Percentiles rank a stretch among this genome's conserved stretches.
These are phyloP conservation scores for Drosophila paracracens DNA, from an alignment of 2,888 invertebrate species.

Conservation along the genomic window DNA sequence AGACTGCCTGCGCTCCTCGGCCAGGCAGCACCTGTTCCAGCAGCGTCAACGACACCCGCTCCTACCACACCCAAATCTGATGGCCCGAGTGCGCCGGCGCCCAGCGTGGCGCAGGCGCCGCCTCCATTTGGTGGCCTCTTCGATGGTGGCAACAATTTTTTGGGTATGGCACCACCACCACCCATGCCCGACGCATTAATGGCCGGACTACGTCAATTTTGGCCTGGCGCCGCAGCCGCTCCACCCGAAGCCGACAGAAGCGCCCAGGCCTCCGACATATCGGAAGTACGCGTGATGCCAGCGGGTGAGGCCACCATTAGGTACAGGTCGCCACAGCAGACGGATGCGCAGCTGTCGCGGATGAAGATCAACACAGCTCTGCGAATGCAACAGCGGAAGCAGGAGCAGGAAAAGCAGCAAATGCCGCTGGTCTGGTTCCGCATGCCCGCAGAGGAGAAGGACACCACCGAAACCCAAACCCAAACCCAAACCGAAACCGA, in stretches of 20 bases:
- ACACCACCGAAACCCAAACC: background rate
- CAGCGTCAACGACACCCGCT: conserved; percentile 11
- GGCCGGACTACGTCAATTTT: conserved; percentile 48
- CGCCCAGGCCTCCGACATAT: conserved; percentile 72
- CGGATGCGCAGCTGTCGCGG: conserved; percentile 56
- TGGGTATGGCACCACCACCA: conserved; percentile 38
- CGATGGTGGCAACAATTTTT: conserved; percentile 47
- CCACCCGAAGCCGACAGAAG: background rate
- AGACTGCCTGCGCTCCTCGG: conserved; percentile 38
- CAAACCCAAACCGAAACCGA: background rate
- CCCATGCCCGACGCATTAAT: conserved; percentile 34
- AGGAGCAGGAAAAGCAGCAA: conserved; percentile 48
- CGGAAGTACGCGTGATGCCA: conserved; percentile 78
- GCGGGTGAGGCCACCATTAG: conserved; percentile 27
- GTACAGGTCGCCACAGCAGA: conserved; percentile 24
- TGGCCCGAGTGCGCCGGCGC: background rate
- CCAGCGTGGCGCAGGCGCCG: background rate
- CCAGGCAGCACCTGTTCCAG: conserved; percentile 25
- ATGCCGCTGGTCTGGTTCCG: conserved; percentile 81
- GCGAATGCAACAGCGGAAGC: conserved; percentile 23
- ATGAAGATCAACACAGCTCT: conserved; percentile 59
- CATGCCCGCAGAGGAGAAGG: conserved; percentile 39
- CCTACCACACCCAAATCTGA: conserved; percentile 6
- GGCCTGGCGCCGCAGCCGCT: conserved; percentile 19
- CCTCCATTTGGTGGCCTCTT: conserved; percentile 25